Conservation (phyloP, 2,113 vertebrate species). For the Channa argus region DNA sequence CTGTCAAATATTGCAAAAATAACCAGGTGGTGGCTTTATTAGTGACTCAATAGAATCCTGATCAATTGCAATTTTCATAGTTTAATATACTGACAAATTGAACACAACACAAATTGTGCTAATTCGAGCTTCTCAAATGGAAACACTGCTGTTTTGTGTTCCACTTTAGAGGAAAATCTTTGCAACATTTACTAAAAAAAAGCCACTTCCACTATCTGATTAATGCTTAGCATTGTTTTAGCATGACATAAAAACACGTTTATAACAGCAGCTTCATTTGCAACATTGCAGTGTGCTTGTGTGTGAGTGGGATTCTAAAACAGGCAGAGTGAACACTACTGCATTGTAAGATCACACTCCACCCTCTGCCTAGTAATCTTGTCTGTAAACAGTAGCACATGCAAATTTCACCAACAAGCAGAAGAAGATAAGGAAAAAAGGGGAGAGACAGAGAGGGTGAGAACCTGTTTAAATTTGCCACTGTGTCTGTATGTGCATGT, state of each 20-base stretch:
- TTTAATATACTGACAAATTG: not conserved
- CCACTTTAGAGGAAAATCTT: no score
- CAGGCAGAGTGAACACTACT: slow-evolving; percentile 29
- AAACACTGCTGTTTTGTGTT: no score
- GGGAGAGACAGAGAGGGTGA: slow-evolving; percentile 31
- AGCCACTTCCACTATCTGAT: not conserved
- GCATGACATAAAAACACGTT: not conserved
- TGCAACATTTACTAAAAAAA: not conserved
- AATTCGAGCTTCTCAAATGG: not conserved
- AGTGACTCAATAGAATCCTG: not conserved
- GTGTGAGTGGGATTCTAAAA: not conserved
- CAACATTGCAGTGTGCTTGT: not conserved
- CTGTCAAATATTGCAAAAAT: not conserved
- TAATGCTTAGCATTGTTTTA: not conserved
- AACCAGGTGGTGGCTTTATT: not conserved
- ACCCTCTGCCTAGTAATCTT: slow-evolving; percentile 48
- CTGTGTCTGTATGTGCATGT: slow-evolving; percentile 11
- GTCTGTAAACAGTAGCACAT: slow-evolving; percentile 53
- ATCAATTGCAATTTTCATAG: not conserved
- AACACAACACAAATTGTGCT: not conserved
- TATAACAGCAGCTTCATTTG: not conserved
- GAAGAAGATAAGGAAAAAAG: slow-evolving; percentile 22
- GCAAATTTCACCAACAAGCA: slow-evolving; percentile 53
- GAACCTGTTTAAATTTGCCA: slow-evolving; percentile 7
- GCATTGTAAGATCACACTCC: slow-evolving; percentile 44